These are phyloP conservation scores for Buphagus erythrorhynchus DNA, from an alignment of 2,797 vertebrate genomes.

Conservation along the genomic window DNA sequence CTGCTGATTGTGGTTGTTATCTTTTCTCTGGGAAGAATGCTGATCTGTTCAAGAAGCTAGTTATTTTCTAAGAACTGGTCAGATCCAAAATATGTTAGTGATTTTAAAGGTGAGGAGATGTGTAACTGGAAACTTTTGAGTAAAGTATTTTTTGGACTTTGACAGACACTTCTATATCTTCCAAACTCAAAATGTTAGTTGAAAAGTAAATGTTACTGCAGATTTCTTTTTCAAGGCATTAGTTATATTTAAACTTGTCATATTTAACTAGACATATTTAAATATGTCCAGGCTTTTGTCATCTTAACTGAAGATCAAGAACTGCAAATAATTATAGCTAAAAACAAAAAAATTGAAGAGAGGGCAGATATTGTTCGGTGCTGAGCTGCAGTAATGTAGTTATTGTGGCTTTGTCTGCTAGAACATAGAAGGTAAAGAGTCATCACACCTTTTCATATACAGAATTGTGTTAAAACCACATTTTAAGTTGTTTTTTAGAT, in stretches of 20 bases:
- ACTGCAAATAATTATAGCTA: not conserved
- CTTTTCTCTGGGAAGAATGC: not conserved
- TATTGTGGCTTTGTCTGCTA: not conserved
- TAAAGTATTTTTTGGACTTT: not conserved
- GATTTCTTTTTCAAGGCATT: not conserved
- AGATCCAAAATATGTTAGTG: not conserved
- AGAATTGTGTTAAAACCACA: not conserved
- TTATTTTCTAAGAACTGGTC: slow-evolving; percentile 2
- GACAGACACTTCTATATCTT: not conserved
- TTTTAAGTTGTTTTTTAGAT: not conserved
- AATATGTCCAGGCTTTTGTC: not conserved
- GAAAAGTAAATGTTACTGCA: not conserved
- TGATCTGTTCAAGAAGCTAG: not conserved
- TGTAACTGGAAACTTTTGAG: not conserved
- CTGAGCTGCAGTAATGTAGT: not conserved
- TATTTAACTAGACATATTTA: no score
- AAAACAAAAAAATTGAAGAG: not conserved
- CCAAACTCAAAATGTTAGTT: not conserved
- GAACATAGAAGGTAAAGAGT: not conserved
- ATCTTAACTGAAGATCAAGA: not conserved
- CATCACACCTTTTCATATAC: not conserved
- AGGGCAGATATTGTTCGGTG: not conserved
- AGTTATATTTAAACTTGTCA: not conserved
- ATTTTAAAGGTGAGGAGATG: not conserved
- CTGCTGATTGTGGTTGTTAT: not conserved